phyloP scores from a whole-genome alignment of 2,113 vertebrate species.

The Corythornis cristatus region DNA sequence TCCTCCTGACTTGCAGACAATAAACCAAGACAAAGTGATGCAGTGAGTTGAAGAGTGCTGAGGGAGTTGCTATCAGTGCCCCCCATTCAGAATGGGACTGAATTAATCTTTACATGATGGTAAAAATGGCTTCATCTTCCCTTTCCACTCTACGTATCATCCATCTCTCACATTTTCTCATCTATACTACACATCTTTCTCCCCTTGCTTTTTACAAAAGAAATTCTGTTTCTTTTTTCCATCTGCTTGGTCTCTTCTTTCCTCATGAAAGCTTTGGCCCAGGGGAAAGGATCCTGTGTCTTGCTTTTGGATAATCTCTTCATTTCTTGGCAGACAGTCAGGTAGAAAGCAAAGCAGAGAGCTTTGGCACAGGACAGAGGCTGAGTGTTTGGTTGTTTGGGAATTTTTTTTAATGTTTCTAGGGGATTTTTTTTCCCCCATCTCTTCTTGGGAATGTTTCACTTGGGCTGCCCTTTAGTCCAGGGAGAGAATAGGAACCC shows the following conservation, averaged over 20 bases:
- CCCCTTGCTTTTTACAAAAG: not conserved
- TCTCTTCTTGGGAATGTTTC: slow-evolving; percentile 31
- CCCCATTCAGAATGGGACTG: not conserved
- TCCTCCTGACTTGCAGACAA: not conserved
- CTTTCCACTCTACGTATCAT: not conserved
- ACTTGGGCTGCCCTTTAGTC: not conserved
- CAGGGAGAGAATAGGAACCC: not conserved
- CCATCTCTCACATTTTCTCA: not conserved
- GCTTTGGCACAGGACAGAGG: not conserved
- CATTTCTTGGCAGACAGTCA: slow-evolving; percentile 18
- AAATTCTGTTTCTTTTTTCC: not conserved
- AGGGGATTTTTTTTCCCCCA: not conserved
- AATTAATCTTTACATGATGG: not conserved
- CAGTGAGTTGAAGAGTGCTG: not conserved
- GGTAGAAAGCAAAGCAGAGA: slow-evolving; percentile 4
- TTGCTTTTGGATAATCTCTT: not conserved
- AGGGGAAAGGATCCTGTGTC: not conserved
- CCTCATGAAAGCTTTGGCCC: not conserved
- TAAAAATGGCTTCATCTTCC: not conserved
- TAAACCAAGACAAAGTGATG: not conserved
- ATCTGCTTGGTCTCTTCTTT: not conserved
- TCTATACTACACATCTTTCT: not conserved
- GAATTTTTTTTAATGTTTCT: not conserved
- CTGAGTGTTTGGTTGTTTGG: not conserved
- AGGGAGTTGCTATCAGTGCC: not conserved